Conservation (phyloP, 1,140 invertebrate genomes). For the Catajapyx aquilonaris region DNA sequence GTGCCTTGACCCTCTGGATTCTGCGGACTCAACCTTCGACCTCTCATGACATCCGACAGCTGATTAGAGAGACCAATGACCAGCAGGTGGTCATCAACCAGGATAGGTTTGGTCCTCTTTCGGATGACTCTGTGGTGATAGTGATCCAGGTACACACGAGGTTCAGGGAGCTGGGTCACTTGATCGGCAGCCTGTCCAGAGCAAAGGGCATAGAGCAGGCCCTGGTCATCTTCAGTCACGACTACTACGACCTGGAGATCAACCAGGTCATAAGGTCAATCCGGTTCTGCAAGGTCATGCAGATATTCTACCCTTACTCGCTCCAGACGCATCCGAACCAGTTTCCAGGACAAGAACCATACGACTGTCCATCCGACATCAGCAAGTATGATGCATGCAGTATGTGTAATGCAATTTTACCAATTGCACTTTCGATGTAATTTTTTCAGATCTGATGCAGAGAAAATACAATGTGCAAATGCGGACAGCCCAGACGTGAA, state of each 20-base stretch:
- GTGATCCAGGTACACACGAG: constrained; percentile 23
- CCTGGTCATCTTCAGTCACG: constrained; percentile 38
- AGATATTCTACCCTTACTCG: constrained; percentile 83
- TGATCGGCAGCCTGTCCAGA: constrained; percentile 30
- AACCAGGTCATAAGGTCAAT: constrained; percentile 30
- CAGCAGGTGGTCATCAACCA: not conserved
- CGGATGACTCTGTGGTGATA: not conserved
- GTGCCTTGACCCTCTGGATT: no score
- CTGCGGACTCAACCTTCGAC: no score
- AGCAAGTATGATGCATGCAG: no score
- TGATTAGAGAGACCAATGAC: not conserved
- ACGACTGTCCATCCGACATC: no score
- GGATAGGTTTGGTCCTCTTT: not conserved
- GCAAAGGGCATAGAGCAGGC: constrained; percentile 28
- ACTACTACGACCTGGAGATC: constrained; percentile 28
- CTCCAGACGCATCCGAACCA: constrained; percentile 25
- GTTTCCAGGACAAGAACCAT: constrained; percentile 27
- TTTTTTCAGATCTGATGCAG: no score
- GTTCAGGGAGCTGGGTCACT: constrained; percentile 29
- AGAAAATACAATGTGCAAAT: not conserved
- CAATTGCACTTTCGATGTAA: no score
- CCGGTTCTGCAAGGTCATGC: constrained; percentile 38
- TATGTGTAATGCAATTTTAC: no score
- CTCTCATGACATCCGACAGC: no score
- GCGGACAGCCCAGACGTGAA: constrained; percentile 30